Percentiles rank a stretch among this genome's conserved stretches.
phyloP scores from a whole-genome alignment of 2,888 invertebrate genomes.

The Osedax frankpressi region DNA sequence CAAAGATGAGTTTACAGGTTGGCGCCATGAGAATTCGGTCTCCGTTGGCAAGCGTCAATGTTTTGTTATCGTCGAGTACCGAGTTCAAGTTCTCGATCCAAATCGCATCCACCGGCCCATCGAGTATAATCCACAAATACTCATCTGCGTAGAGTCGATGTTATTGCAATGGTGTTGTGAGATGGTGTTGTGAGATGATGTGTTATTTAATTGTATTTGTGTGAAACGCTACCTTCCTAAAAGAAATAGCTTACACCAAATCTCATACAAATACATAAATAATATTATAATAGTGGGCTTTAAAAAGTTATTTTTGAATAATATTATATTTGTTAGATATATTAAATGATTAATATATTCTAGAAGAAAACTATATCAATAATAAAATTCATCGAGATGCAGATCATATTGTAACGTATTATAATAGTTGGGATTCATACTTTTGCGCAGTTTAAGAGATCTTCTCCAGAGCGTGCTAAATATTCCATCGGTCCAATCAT shows the following conservation, averaged over 20 bases:
- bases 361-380: no score
- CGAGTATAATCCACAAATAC: conserved; percentile 56
- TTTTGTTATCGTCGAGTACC: conserved; percentile 79
- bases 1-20: conserved; percentile 74
- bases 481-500: conserved; percentile 87
- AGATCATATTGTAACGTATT: no score
- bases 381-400: no score
- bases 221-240: not conserved
- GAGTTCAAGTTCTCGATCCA: conserved; percentile 89
- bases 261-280: not conserved
- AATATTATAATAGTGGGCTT: no score
- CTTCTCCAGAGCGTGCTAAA: conserved; percentile 78
- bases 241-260: not conserved
- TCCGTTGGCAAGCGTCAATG: conserved; percentile 74
- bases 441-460: conserved; percentile 56
- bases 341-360: no score
- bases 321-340: no score
- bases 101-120: conserved; percentile 81
- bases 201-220: not conserved
- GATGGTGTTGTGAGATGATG: not conserved
- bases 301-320: no score
- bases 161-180: not conserved
- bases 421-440: no score
- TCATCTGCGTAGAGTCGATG: conserved; percentile 45
- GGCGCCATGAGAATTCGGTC: conserved; percentile 78